Conservation (phyloP, 2,113 vertebrate species). For the Noturus placidus region DNA sequence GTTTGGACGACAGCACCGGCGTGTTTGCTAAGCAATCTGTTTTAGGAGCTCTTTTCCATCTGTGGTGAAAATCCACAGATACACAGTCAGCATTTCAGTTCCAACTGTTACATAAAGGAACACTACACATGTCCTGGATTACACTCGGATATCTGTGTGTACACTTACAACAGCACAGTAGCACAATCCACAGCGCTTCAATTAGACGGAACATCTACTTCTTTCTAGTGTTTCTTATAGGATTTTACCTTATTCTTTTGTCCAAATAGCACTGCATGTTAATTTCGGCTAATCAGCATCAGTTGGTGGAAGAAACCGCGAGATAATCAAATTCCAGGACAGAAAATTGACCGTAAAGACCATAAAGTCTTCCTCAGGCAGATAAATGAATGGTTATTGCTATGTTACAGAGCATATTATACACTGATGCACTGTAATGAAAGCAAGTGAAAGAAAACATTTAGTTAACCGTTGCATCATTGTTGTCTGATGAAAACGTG, state of each 20-base stretch:
- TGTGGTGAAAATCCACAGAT: background rate
- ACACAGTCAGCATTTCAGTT: background rate
- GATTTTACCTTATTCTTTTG: too few relatives aligned
- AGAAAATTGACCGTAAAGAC: background rate
- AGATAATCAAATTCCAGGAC: background rate
- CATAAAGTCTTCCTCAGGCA: background rate
- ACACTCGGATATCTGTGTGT: background rate
- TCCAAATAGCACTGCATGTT: background rate
- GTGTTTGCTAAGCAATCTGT: background rate
- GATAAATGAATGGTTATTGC: background rate
- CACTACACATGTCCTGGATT: background rate
- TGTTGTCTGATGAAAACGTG: too few relatives aligned
- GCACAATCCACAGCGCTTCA: background rate
- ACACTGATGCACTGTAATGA: background rate
- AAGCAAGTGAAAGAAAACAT: background rate
- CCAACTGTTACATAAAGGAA: background rate
- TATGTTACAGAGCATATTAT: background rate
- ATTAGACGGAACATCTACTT: background rate
- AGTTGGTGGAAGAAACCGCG: background rate
- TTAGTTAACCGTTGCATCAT: background rate
- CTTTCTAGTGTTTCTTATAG: background rate
- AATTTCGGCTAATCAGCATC: background rate
- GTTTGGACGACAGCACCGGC: background rate
- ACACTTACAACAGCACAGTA: background rate
- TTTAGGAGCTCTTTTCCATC: constrained; percentile 1